Evolutionary conservation across 1,140 invertebrate genomes (phyloP).

Genomic region (Lasaia peninsularis): DNA sequence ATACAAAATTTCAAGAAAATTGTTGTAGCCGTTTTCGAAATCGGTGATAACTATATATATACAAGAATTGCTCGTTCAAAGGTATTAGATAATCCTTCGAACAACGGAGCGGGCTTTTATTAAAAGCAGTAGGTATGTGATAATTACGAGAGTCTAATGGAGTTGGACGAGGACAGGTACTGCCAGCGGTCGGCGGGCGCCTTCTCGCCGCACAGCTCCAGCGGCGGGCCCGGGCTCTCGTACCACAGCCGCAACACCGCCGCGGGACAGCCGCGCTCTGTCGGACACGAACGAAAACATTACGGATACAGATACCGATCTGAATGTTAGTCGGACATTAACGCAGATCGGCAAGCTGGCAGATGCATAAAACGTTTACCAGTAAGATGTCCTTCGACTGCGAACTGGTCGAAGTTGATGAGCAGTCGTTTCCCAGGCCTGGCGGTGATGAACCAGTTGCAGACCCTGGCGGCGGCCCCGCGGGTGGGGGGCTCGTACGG

Average conservation of each 20-base stretch:
- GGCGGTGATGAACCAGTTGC: conserved; percentile 95
- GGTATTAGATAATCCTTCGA: no score
- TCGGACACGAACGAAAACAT: background rate
- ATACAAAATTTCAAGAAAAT: no score
- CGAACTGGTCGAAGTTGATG: conserved; percentile 92
- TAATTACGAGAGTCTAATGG: conserved; percentile 87
- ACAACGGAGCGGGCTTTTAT: no score
- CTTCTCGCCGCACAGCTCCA: conserved; percentile 94
- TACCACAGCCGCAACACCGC: conserved; percentile 93
- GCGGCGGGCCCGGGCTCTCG: conserved; percentile 83
- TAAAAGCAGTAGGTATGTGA: background rate
- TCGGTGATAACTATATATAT: no score
- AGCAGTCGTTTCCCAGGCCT: conserved; percentile 88
- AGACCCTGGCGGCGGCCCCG: conserved; percentile 87
- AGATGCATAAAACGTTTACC: conserved; percentile 75
- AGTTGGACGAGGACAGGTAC: conserved; percentile 90
- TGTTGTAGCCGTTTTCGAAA: no score
- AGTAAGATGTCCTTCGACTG: conserved; percentile 91
- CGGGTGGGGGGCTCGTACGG: conserved; percentile 88
- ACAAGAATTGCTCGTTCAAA: no score
- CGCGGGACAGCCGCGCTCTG: conserved; percentile 92
- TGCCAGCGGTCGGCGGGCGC: conserved; percentile 84
- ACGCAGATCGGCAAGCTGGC: no score
- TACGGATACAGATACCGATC: no score
- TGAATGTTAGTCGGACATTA: no score